Evolutionary conservation across 2,797 vertebrate species (phyloP).

Genomic region (Chaetophractus vellerosus): DNA sequence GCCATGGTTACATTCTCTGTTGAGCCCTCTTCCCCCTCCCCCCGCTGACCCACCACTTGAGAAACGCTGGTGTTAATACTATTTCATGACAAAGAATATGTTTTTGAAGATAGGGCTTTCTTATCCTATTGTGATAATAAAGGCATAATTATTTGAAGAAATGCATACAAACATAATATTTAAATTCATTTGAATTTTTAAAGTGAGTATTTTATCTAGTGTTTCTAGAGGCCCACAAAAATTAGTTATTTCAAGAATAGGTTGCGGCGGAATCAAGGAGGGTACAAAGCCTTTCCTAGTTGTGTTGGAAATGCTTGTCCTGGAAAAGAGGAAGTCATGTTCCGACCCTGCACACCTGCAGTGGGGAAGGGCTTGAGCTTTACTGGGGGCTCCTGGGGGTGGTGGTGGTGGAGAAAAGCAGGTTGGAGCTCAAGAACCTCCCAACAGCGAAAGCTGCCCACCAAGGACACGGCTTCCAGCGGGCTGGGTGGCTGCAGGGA

Average conservation of each 20-base stretch:
- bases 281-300: background rate
- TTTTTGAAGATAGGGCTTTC: background rate
- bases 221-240: background rate
- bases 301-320: background rate
- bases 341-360: background rate
- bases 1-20: background rate
- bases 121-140: background rate
- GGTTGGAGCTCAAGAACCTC: background rate
- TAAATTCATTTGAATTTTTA: background rate
- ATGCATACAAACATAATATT: background rate
- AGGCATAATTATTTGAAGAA: background rate
- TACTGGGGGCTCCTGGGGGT: background rate
- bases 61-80: background rate
- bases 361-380: rapidly evolving
- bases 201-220: background rate
- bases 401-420: background rate
- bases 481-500: background rate
- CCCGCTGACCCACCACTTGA: background rate
- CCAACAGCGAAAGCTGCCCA: background rate
- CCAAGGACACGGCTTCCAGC: rapidly evolving
- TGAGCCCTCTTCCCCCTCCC: background rate
- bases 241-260: background rate
- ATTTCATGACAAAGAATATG: background rate
- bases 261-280: background rate
- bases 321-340: background rate